These are phyloP conservation scores for Piezodorus guildinii DNA, from an alignment of 1,140 invertebrate species.

Conservation along the genomic window DNA sequence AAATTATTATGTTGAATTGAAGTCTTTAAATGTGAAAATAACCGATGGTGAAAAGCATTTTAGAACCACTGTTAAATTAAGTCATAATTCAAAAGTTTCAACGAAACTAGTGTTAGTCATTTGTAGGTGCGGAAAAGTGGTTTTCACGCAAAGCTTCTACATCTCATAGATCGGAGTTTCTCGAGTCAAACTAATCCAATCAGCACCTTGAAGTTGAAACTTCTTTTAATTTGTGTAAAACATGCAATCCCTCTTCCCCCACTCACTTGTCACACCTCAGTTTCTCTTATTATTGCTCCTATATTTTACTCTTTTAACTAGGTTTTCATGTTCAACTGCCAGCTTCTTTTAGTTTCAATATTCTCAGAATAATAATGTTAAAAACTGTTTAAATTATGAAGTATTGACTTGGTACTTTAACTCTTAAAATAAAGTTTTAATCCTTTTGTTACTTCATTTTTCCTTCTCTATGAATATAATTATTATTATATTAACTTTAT, in stretches of 20 bases:
- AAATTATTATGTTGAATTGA: no score
- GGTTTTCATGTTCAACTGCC: not conserved
- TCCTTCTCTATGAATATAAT: no score
- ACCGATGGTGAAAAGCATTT: no score
- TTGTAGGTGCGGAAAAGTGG: not conserved
- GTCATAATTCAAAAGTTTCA: not conserved
- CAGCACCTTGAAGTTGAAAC: slow-evolving; percentile 10
- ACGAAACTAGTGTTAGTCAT: not conserved
- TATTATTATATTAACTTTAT: no score
- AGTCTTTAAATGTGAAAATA: no score
- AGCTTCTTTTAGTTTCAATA: not conserved
- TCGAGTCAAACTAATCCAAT: slow-evolving; percentile 7
- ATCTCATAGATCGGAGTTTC: not conserved
- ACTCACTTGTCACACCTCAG: not conserved
- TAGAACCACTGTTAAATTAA: no score
- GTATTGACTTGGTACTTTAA: no score
- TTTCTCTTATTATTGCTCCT: not conserved
- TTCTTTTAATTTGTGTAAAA: slow-evolving; percentile 13
- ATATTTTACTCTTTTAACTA: not conserved
- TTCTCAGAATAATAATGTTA: no score
- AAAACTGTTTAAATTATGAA: no score
- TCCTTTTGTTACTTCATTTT: no score
- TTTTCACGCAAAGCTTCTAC: slow-evolving; percentile 8
- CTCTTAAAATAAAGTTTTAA: no score
- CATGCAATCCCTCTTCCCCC: not conserved